phyloP scores from a whole-genome alignment of 1,140 invertebrate genomes.

The Spodoptera litura region DNA sequence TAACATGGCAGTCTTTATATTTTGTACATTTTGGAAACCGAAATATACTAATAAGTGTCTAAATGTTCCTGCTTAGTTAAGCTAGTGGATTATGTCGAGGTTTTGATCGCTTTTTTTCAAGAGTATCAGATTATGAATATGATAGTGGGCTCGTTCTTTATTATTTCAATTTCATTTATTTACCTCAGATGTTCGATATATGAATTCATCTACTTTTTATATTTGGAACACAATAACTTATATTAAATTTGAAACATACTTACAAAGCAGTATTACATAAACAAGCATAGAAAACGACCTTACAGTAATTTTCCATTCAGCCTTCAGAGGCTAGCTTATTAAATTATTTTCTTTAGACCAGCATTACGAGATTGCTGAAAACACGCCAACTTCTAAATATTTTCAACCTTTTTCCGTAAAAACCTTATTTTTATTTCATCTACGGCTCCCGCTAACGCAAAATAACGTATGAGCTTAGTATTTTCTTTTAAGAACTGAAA shows the following conservation, averaged over 20 bases:
- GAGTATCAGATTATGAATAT: too few relatives aligned
- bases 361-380: conserved; percentile 9
- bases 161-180: too few relatives aligned
- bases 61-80: too few relatives aligned
- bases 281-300: background rate
- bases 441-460: conserved; percentile 18
- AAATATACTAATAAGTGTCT: too few relatives aligned
- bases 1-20: conserved; percentile 3
- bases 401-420: conserved; percentile 19
- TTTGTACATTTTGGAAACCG: too few relatives aligned
- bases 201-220: too few relatives aligned
- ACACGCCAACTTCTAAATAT: conserved; percentile 13
- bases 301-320: conserved; percentile 10
- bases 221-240: too few relatives aligned
- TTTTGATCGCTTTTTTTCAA: too few relatives aligned
- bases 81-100: too few relatives aligned
- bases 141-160: too few relatives aligned
- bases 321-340: background rate
- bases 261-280: background rate
- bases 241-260: background rate
- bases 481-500: conserved; percentile 69
- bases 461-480: conserved; percentile 40
- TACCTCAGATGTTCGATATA: too few relatives aligned
- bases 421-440: conserved; percentile 30
- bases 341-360: conserved; percentile 16